phyloP scores from a whole-genome alignment of 2,797 vertebrate species.

The Dicrostonyx torquatus region DNA sequence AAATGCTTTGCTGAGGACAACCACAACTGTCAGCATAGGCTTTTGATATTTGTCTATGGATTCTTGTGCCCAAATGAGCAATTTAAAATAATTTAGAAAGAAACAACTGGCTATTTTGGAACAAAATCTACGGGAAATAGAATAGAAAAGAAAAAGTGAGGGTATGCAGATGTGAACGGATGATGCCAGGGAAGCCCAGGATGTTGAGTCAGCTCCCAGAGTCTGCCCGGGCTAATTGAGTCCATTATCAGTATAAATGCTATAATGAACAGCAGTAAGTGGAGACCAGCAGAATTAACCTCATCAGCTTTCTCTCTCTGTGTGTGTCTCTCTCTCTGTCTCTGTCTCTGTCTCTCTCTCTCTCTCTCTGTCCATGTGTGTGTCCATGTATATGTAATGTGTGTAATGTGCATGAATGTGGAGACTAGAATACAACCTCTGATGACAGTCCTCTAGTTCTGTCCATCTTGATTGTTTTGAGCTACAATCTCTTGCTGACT shows the following conservation, averaged over 20 bases:
- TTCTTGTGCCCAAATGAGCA: constrained; percentile 27
- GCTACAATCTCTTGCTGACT: not conserved
- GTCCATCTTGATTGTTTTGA: not conserved
- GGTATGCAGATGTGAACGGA: not conserved
- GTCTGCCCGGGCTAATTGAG: not conserved
- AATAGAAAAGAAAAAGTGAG: not conserved
- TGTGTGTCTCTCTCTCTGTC: too few species aligned
- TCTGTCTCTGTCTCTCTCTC: too few species aligned
- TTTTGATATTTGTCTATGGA: constrained; percentile 35
- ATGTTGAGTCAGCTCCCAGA: not conserved
- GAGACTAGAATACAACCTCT: not conserved
- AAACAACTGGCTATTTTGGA: constrained; percentile 27
- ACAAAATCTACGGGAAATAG: not conserved
- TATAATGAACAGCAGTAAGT: not conserved
- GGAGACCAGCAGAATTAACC: not conserved
- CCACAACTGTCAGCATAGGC: not conserved
- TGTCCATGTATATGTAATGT: not conserved
- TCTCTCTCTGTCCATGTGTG: not conserved
- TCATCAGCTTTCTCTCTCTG: not conserved
- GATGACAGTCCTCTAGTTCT: not conserved
- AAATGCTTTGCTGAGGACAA: not conserved
- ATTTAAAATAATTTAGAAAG: constrained; percentile 30
- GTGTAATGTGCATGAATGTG: not conserved
- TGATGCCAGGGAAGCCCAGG: not conserved
- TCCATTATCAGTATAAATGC: not conserved